phyloP scores from a whole-genome alignment of 1,140 invertebrate species.

The Spodoptera litura region DNA sequence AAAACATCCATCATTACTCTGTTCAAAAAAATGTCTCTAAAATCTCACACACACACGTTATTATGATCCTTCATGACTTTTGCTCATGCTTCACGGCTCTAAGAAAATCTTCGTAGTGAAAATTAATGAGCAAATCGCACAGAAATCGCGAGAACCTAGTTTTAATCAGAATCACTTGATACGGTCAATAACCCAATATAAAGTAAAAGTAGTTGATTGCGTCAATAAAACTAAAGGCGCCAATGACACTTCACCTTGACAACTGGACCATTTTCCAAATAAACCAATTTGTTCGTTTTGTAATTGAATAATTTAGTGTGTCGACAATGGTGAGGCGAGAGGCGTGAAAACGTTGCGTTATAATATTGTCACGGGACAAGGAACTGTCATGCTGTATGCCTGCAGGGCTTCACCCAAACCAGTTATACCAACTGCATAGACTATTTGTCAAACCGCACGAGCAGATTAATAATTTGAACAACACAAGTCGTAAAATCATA shows the following conservation, averaged over 20 bases:
- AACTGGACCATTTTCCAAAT: constrained; percentile 42
- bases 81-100: too few relatives aligned
- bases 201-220: constrained; percentile 38
- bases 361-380: constrained; percentile 24
- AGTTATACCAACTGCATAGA: neutral
- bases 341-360: constrained; percentile 45
- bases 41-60: too few relatives aligned
- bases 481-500: too few relatives aligned
- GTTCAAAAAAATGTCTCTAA: too few relatives aligned
- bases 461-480: too few relatives aligned
- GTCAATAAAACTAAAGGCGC: constrained; percentile 9
- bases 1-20: too few relatives aligned
- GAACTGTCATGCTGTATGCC: constrained; percentile 24
- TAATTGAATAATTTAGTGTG: constrained; percentile 41
- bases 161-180: constrained; percentile 17
- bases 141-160: neutral
- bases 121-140: too few relatives aligned
- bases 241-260: constrained; percentile 36
- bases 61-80: too few relatives aligned
- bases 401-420: neutral
- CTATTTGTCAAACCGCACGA: too few relatives aligned
- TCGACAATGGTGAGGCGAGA: constrained; percentile 33
- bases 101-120: too few relatives aligned
- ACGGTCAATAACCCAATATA: constrained; percentile 19
- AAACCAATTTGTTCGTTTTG: constrained; percentile 46